A percentile compares a stretch with the other conserved stretches of the same genome.
phyloP scores from a whole-genome alignment of 2,797 vertebrate species.

The Taenioides sp. region DNA sequence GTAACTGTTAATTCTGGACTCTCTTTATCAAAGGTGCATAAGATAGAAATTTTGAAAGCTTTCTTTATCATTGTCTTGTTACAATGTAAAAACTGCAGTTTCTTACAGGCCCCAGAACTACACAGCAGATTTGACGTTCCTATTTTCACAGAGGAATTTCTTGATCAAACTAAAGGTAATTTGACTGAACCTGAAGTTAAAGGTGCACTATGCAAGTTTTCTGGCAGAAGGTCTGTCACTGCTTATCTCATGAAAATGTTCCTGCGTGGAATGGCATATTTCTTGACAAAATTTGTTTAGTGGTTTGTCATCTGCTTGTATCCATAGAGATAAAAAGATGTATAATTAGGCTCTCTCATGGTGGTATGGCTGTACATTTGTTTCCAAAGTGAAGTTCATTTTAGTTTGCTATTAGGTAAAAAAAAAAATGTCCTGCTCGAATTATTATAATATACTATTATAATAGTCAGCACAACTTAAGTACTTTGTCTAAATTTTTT shows the following conservation, averaged over 20 bases:
- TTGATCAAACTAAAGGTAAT: slow-evolving; percentile 98
- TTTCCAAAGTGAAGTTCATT: no score
- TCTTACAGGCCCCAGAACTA: slow-evolving; percentile 77
- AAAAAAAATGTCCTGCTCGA: no score
- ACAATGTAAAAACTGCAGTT: slow-evolving; percentile 1
- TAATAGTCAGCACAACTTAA: no score
- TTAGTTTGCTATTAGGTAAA: no score
- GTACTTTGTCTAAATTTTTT: no score
- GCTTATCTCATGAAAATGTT: not conserved
- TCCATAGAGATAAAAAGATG: not conserved
- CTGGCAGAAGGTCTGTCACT: not conserved
- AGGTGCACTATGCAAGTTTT: not conserved
- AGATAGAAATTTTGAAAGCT: not conserved
- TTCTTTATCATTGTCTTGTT: not conserved
- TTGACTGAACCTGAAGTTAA: not conserved
- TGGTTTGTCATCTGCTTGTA: not conserved
- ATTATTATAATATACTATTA: no score
- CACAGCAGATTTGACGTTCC: slow-evolving; percentile 89
- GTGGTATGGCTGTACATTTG: no score
- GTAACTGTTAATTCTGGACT: slow-evolving; percentile 70
- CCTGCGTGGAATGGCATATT: not conserved
- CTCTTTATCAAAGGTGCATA: slow-evolving; percentile 70
- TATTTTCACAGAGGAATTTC: slow-evolving; percentile 97
- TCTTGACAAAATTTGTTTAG: not conserved
- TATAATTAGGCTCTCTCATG: no score